Conservation (phyloP, 1,140 invertebrate genomes). For the Drosophila ogumai region DNA sequence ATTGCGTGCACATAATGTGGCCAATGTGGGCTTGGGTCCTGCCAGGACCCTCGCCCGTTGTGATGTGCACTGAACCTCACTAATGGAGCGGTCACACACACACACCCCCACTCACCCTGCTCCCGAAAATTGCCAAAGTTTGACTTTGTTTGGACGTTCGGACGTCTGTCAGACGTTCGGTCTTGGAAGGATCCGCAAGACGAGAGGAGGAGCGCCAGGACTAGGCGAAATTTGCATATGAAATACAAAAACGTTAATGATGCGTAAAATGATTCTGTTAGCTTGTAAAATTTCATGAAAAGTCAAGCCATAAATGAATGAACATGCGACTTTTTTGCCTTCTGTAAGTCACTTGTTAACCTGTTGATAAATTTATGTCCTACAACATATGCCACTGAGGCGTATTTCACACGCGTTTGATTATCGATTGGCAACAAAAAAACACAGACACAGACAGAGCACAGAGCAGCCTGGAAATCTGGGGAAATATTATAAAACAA, state of each 20-base stretch:
- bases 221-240: slow-evolving; percentile 70
- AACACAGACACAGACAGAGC: slow-evolving; percentile 1
- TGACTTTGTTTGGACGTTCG: slow-evolving; percentile 69
- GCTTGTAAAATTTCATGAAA: slow-evolving; percentile 78
- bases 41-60: slow-evolving; percentile 17
- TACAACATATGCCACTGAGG: slow-evolving; percentile 37
- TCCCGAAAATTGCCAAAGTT: slow-evolving; percentile 52
- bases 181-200: slow-evolving; percentile 19
- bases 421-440: slow-evolving; percentile 56
- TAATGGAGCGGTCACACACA: slow-evolving; percentile 75
- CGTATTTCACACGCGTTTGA: slow-evolving; percentile 55
- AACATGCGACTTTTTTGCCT: slow-evolving; percentile 41
- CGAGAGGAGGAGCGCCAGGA: slow-evolving; percentile 7
- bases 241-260: slow-evolving; percentile 84
- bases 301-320: slow-evolving; percentile 73
- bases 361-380: slow-evolving; percentile 77
- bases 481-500: slow-evolving; percentile 38
- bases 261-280: slow-evolving; percentile 82
- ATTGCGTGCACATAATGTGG: slow-evolving; percentile 82
- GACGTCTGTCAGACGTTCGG: slow-evolving; percentile 63
- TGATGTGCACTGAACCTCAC: slow-evolving; percentile 76
- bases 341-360: slow-evolving; percentile 72
- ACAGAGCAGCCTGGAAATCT: slow-evolving; percentile 7
- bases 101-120: slow-evolving; percentile 14
- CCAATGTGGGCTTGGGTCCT: slow-evolving; percentile 63